Base-by-base conservation (phyloP, 1,140 invertebrate genomes). In the Tigriopus japonicus region DNA sequence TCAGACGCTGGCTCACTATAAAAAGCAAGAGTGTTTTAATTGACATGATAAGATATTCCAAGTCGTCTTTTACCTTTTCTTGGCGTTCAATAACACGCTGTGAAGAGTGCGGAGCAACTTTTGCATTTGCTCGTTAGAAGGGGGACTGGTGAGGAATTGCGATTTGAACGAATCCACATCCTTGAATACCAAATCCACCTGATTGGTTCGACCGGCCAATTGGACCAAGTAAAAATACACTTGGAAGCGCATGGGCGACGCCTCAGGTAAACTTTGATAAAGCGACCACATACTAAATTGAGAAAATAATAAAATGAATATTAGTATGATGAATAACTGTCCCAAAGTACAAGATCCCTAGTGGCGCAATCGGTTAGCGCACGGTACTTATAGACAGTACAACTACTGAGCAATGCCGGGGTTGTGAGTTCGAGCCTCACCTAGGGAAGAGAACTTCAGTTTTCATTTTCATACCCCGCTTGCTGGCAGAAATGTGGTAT, bases 201-300 rank as follows among this genome's bases (percentile, higher is more conserved):
- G 40, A n/a, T 24, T 28, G 6, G 24, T 42, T 6, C 40, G 82
- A 28, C 83, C 83, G 6, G 88, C 88, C 55, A 95, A 80, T 74
- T 87, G 82, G 17, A 95, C 80, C 66, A 95, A 75, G 69, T 88
- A 83, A 65, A 85, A 90, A 71, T 94, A 95, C 6, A 95, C 86
- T 70, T 90, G 85, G 72, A 92, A 95, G 42, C 89, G 76, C 68
- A 92, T 80, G 0, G 84, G 79, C 12, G 85, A 88, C 65, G 78
- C 79, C 64, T 86, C 81, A 64, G 87, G 85, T 53, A 96, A 71
- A 52, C 89, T 92, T 74, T 92, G 87, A 69, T 93, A 95, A 52
- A 97, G 72, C 13, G 73, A 15, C 82, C 84, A 67, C 19, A 76
- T 35, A 35, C 28, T 35, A 71, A 67, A 23, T 66, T 55, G 58